Evolutionary conservation across 2,113 vertebrate genomes (phyloP), one percentile per base, ranked within the genome.

Genomic region (Hepsetus odoe): DNA sequence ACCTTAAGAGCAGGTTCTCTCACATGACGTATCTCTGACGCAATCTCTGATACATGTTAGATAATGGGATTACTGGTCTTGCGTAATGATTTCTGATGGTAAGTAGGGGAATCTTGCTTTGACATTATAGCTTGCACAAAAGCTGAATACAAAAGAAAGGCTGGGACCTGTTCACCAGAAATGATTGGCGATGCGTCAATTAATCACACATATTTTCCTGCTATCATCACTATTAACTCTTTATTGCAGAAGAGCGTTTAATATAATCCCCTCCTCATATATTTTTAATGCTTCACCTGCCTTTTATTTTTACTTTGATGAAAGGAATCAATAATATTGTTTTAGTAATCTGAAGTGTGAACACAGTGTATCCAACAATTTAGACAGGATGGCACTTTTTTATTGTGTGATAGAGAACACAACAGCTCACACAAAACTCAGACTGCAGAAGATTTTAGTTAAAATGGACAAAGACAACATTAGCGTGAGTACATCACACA

Each of bases 41-140:
- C 10, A 68, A 20, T 71, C 65, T 49, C 55, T 68, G 30, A 53
- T n/a, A 79, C 42, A 55, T 42, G 55, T 40, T 53, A 79, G 55
- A 72, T 61, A 40, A 72, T 8, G 24, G 26, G 32, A 38, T 20
- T 16, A 38, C n/a, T 26, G n/a, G 76, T 38, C 26, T 70, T 40
- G 13, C 53, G 8, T 51, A 72, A 56, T 38, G 49, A 53, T 71
- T 22, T 53, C 18, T 66, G 30, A 71, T 35, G 28, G 12, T 30
- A 53, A 58, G 64, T 40, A 35, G 12, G n/a, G 42, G 20, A 70
- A 22, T 38, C 30, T 35, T 26, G 11, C n/a, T 55, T 55, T 55
- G n/a, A 22, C n/a, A 24, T 24, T 10, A 22, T 24, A 24, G 51
- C 49, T 7, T 9, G 51, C 51, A 24, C 8, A 65, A 33, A 69